These are phyloP conservation scores for Lasius platythorax DNA, from an alignment of 2,888 invertebrate genomes.

Conservation along the genomic window DNA sequence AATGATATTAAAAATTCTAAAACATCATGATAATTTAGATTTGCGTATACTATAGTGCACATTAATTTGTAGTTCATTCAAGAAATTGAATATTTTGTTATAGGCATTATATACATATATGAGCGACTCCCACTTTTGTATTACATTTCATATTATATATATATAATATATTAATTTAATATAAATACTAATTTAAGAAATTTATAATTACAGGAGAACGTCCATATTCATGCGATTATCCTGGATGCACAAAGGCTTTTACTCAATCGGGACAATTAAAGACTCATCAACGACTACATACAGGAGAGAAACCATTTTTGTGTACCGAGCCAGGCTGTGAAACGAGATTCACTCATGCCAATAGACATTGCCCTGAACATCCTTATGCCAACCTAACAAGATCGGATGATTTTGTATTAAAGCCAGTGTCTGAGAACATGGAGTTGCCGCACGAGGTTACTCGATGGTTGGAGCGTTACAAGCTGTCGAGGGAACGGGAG, in stretches of 20 bases:
- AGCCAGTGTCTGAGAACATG: slow-evolving; percentile 86
- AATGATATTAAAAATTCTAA: not conserved
- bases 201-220: slow-evolving; percentile 88
- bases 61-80: not conserved
- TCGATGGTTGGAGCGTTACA: slow-evolving; percentile 87
- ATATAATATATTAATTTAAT: not conserved
- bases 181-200: not conserved
- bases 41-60: not conserved
- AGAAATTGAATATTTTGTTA: not conserved
- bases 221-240: slow-evolving; percentile 91
- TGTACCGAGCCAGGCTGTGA: slow-evolving; percentile 89
- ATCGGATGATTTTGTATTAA: slow-evolving; percentile 86
- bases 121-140: not conserved
- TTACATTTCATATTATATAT: not conserved
- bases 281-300: slow-evolving; percentile 92
- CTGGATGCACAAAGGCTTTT: slow-evolving; percentile 90
- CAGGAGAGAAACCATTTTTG: slow-evolving; percentile 92
- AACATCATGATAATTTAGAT: not conserved
- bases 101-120: too few relatives aligned
- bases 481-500: slow-evolving; percentile 84
- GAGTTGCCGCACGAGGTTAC: slow-evolving; percentile 87
- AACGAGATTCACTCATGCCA: slow-evolving; percentile 92
- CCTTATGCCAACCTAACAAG: slow-evolving; percentile 88
- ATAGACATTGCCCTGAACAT: slow-evolving; percentile 91
- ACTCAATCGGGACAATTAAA: slow-evolving; percentile 93